Conservation (phyloP, 2,113 vertebrate species). For the Grammomys dolichurus region DNA sequence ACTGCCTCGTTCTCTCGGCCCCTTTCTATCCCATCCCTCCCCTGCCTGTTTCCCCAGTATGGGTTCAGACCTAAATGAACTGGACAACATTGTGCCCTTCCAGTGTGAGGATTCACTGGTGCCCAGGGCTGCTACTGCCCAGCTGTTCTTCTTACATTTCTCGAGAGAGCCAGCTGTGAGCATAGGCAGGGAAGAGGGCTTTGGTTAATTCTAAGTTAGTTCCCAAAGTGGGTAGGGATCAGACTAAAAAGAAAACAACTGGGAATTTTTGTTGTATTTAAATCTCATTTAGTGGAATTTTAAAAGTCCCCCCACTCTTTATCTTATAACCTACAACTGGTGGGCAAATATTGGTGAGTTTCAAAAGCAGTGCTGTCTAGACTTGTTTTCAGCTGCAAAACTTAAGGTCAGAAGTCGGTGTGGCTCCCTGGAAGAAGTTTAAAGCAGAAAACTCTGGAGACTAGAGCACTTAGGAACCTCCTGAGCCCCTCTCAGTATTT, state of each 20-base stretch:
- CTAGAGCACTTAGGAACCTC: not conserved
- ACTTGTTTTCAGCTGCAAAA: conserved; percentile 50
- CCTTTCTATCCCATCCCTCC: not conserved
- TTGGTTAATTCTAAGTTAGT: conserved; percentile 56
- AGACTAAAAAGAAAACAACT: conserved; percentile 70
- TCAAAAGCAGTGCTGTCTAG: conserved; percentile 29
- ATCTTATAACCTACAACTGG: conserved; percentile 19
- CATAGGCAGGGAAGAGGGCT: not conserved
- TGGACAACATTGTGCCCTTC: not conserved
- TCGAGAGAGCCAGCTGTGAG: conserved; percentile 40
- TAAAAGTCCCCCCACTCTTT: not conserved
- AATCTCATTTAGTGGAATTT: conserved; percentile 53
- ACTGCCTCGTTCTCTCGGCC: conserved; percentile 20
- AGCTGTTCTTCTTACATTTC: not conserved
- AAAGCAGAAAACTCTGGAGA: not conserved
- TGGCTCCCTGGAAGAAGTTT: conserved; percentile 14
- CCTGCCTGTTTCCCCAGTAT: not conserved
- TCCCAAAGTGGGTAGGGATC: conserved; percentile 31
- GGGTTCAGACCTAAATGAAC: not conserved
- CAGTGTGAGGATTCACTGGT: not conserved
- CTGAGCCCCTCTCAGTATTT: not conserved
- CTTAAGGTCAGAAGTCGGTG: not conserved
- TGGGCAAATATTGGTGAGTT: conserved; percentile 38
- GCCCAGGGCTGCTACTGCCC: not conserved
- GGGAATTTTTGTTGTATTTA: conserved; percentile 56